These are phyloP conservation scores for Lycocerus yunnanus DNA, from an alignment of 2,888 invertebrate genomes.

Conservation along the genomic window DNA sequence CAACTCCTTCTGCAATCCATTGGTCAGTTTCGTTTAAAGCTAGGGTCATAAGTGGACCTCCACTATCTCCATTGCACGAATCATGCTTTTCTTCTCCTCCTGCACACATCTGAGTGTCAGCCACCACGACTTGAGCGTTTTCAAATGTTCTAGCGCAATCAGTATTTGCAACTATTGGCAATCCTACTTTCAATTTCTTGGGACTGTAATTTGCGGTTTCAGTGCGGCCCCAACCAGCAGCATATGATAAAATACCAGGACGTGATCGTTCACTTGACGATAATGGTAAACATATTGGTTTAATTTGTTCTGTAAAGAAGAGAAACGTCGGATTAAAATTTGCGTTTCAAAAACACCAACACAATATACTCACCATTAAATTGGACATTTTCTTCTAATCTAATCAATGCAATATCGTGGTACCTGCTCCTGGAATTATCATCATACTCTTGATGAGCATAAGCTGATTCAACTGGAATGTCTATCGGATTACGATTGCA, in stretches of 20 bases:
- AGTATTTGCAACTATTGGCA: neutral
- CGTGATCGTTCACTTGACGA: neutral
- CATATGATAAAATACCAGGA: slow-evolving; percentile 31
- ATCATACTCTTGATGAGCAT: slow-evolving; percentile 42
- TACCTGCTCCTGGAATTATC: slow-evolving; percentile 32
- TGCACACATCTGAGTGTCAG: slow-evolving; percentile 8
- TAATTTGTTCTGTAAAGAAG: neutral
- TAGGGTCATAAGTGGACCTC: slow-evolving; percentile 7
- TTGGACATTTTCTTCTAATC: slow-evolving; percentile 45
- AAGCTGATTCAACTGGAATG: slow-evolving; percentile 40
- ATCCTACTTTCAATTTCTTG: neutral
- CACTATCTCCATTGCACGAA: slow-evolving; percentile 11
- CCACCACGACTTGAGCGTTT: neutral
- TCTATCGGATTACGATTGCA: slow-evolving; percentile 42
- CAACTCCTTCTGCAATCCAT: slow-evolving; percentile 1
- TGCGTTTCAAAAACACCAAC: too few species aligned
- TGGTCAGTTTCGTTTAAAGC: neutral
- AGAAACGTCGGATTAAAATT: too few species aligned
- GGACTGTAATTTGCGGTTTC: slow-evolving; percentile 21
- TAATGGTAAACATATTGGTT: neutral
- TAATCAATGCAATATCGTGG: slow-evolving; percentile 55
- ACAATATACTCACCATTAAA: neutral
- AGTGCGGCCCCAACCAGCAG: slow-evolving; percentile 10
- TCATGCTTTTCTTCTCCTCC: slow-evolving; percentile 48
- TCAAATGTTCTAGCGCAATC: slow-evolving; percentile 45